Conservation (phyloP, 2,797 vertebrate species). For the Natrix natrix region DNA sequence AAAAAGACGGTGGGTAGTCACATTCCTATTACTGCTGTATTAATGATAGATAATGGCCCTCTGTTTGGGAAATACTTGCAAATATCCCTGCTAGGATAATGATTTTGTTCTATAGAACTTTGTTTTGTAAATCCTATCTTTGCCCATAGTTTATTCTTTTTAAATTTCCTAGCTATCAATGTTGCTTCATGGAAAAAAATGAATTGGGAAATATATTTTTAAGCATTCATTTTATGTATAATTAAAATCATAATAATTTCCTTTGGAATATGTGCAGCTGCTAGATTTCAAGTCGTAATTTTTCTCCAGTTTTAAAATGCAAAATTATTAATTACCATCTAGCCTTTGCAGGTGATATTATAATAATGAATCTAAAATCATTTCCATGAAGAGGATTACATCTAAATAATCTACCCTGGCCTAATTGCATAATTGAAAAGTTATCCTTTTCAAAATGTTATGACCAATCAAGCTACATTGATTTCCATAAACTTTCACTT, state of each 20-base stretch:
- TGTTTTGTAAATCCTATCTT: constrained; percentile 14
- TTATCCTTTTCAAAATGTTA: constrained; percentile 39
- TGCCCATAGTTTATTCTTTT: constrained; percentile 40
- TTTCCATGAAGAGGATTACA: constrained; percentile 27
- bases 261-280: neutral
- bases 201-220: neutral
- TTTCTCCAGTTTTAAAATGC: constrained; percentile 10
- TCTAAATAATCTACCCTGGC: constrained; percentile 33
- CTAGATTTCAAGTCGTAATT: neutral
- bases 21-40: neutral
- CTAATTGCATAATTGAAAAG: constrained; percentile 33
- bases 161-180: constrained; percentile 29
- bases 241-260: neutral
- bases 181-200: neutral
- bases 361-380: constrained; percentile 34
- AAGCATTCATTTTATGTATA: neutral
- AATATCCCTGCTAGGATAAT: neutral
- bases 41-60: neutral
- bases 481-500: neutral
- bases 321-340: constrained; percentile 21
- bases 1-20: neutral
- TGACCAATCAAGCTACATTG: constrained; percentile 25
- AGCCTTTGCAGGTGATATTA: neutral
- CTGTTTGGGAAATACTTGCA: neutral
- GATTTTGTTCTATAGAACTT: constrained; percentile 36